A percentile compares a stretch with the other conserved stretches of the same genome.
phyloP scores from a whole-genome alignment of 2,113 vertebrate genomes.

The Girardinichthys multiradiatus region DNA sequence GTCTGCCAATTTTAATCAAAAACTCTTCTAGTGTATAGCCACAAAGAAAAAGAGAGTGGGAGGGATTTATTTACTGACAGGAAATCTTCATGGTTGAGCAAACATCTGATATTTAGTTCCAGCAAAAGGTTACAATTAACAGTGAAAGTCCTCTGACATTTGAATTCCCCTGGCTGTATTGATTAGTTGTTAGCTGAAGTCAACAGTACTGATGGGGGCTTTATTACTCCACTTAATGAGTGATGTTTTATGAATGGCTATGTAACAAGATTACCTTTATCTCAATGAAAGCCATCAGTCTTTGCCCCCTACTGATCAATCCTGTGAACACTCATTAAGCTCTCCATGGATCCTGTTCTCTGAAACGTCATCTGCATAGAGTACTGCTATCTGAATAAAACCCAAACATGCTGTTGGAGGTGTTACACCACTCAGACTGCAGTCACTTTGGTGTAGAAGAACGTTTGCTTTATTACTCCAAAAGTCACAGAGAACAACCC shows the following conservation, averaged over 20 bases:
- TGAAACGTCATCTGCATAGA: conserved; percentile 1
- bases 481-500: too few relatives aligned
- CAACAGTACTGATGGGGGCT: conserved; percentile 68
- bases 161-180: conserved; percentile 48
- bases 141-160: conserved; percentile 30
- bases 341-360: conserved; percentile 18
- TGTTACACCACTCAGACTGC: too few relatives aligned
- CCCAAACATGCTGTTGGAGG: background rate
- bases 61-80: background rate
- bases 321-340: conserved; percentile 64
- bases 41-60: background rate
- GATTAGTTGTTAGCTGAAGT: conserved; percentile 62
- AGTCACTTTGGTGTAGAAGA: too few relatives aligned
- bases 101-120: conserved; percentile 9
- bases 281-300: conserved; percentile 74
- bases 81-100: background rate
- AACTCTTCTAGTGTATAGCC: conserved; percentile 12
- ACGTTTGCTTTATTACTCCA: too few relatives aligned
- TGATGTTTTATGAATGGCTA: conserved; percentile 80
- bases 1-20: conserved; percentile 12
- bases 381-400: background rate
- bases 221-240: conserved; percentile 78
- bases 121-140: conserved; percentile 41
- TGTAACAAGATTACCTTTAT: conserved; percentile 77
- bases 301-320: conserved; percentile 44